Evolutionary conservation across 2,888 invertebrate genomes (phyloP).

Genomic region (Drosophila mulleri): DNA sequence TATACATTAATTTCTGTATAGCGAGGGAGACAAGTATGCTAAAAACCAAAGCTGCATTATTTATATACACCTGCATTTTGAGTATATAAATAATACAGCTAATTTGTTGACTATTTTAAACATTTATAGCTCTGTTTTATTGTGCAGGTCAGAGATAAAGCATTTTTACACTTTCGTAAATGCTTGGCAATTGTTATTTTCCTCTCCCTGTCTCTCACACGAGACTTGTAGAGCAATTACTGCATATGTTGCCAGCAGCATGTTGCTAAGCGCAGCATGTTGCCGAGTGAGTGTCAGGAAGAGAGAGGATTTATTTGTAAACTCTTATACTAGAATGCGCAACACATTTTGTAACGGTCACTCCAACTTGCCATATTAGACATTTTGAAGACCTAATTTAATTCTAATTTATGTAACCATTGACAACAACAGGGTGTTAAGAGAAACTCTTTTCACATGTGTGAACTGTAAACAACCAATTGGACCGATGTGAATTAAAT

Average conservation of each 20-base stretch:
- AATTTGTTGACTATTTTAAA: neutral
- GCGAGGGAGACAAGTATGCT: neutral
- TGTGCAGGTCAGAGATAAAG: neutral
- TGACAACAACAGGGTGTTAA: constrained; percentile 61
- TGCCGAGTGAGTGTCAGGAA: neutral
- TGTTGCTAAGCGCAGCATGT: constrained; percentile 38
- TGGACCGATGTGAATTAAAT: constrained; percentile 1
- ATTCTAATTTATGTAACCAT: constrained; percentile 71
- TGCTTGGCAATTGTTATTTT: neutral
- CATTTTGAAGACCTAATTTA: constrained; percentile 62
- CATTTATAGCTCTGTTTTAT: neutral
- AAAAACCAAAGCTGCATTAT: too few relatives aligned
- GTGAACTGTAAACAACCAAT: constrained; percentile 23
- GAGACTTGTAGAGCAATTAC: neutral
- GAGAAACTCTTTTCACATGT: constrained; percentile 39
- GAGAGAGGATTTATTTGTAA: constrained; percentile 6
- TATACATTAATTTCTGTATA: neutral
- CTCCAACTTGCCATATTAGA: constrained; percentile 19
- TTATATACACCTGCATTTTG: too few relatives aligned
- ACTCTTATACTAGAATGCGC: constrained; percentile 63
- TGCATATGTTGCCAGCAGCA: constrained; percentile 41
- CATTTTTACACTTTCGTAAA: neutral
- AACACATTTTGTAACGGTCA: constrained; percentile 53
- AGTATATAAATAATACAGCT: neutral
- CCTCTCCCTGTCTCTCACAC: neutral